phyloP scores from a whole-genome alignment of 2,113 vertebrate species.

The Herpetotheres cachinnans region DNA sequence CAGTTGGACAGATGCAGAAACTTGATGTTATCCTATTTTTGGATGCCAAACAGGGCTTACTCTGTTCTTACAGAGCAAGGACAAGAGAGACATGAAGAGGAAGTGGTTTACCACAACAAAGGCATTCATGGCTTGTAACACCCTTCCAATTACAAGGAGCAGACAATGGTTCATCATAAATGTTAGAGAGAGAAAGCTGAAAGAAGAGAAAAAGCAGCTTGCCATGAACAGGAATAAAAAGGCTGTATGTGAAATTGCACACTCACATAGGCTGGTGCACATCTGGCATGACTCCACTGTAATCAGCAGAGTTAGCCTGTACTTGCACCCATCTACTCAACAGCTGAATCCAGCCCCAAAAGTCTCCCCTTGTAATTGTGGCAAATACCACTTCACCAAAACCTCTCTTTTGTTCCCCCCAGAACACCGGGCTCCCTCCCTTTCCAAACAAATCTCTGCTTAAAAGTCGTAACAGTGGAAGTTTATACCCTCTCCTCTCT shows the following conservation, averaged over 20 bases:
- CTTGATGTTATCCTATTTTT: background rate
- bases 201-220: background rate
- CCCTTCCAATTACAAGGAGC: slow-evolving; percentile 17
- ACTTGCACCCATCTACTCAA: background rate
- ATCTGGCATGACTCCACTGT: background rate
- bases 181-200: background rate
- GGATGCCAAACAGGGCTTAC: background rate
- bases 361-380: background rate
- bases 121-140: background rate
- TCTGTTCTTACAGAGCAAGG: background rate
- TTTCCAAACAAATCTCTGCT: slow-evolving; percentile 1
- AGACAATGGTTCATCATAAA: slow-evolving; percentile 33
- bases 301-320: background rate
- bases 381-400: slow-evolving; percentile 11
- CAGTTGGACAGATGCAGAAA: background rate
- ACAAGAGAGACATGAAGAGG: background rate
- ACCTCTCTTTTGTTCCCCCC: background rate
- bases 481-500: background rate
- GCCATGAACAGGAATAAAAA: background rate
- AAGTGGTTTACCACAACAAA: slow-evolving; percentile 32
- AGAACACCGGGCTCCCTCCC: background rate
- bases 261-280: background rate
- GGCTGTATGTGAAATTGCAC: background rate
- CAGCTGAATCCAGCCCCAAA: background rate
- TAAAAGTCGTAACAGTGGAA: background rate